Evolutionary conservation across 2,113 vertebrate genomes (phyloP).

Genomic region (Otis tarda): DNA sequence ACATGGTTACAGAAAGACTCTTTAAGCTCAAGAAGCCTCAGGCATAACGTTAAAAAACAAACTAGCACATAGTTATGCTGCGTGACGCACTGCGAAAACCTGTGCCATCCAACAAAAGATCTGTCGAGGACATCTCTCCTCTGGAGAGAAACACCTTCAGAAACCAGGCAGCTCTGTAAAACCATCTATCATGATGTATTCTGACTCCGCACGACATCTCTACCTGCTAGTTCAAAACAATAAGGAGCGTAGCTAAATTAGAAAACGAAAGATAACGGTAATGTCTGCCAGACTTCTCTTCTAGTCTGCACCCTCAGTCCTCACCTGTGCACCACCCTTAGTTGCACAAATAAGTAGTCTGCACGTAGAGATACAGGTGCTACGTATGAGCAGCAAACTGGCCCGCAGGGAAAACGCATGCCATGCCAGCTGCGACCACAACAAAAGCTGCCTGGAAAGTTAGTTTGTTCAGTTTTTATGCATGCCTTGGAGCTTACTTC

Average conservation of each 20-base stretch:
- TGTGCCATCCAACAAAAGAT: accelerated
- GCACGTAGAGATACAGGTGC: accelerated
- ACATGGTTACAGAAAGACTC: not conserved
- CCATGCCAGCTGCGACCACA: not conserved
- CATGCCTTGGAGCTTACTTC: not conserved
- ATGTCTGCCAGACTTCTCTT: not conserved
- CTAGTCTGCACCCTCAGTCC: accelerated
- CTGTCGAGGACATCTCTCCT: accelerated
- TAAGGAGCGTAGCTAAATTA: not conserved
- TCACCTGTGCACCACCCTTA: accelerated
- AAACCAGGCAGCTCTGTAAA: not conserved
- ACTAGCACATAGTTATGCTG: not conserved
- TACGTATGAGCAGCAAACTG: accelerated
- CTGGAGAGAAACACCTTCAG: not conserved
- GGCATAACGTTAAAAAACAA: not conserved
- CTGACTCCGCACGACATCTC: accelerated
- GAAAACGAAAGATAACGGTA: accelerated
- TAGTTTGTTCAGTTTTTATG: accelerated
- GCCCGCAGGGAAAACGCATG: accelerated
- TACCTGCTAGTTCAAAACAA: not conserved
- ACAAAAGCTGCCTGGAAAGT: accelerated
- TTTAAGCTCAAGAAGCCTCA: not conserved
- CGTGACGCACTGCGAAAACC: accelerated
- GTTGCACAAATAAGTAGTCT: accelerated
- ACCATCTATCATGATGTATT: accelerated